Conservation (phyloP, 2,113 vertebrate species). For the Candoia aspera region DNA sequence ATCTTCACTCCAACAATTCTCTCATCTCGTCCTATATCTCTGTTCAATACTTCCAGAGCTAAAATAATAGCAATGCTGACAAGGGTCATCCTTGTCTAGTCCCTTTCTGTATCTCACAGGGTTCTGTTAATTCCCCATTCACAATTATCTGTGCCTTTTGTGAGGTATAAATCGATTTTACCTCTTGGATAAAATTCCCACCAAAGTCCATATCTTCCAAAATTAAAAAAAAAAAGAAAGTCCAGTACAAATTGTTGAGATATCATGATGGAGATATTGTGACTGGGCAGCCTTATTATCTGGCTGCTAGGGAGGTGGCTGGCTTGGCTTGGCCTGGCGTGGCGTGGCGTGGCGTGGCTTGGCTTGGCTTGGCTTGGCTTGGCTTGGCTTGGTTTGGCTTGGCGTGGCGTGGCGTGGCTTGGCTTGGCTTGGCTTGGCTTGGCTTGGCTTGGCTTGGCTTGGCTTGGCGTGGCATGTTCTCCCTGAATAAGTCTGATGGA, state of each 20-base stretch:
- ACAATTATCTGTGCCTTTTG: background rate
- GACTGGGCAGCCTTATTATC: background rate
- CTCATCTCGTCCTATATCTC: background rate
- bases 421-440: background rate
- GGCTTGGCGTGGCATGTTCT: background rate
- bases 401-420: background rate
- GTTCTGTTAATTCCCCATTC: background rate
- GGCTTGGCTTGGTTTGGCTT: background rate
- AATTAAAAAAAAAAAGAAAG: no score
- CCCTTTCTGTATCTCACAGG: background rate
- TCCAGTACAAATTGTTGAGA: background rate
- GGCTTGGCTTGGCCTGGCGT: background rate
- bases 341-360: background rate
- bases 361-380: background rate
- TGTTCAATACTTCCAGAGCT: background rate
- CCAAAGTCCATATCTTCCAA: no score
- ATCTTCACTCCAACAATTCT: background rate
- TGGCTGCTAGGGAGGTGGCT: background rate
- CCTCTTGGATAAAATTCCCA: background rate
- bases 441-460: no score
- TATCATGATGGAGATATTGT: background rate
- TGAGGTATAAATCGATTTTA: background rate
- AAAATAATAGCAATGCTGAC: background rate
- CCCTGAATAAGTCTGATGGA: background rate
- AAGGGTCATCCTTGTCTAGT: background rate